These are phyloP conservation scores for Drosophila recens DNA, from an alignment of 2,888 invertebrate genomes.

Conservation along the genomic window DNA sequence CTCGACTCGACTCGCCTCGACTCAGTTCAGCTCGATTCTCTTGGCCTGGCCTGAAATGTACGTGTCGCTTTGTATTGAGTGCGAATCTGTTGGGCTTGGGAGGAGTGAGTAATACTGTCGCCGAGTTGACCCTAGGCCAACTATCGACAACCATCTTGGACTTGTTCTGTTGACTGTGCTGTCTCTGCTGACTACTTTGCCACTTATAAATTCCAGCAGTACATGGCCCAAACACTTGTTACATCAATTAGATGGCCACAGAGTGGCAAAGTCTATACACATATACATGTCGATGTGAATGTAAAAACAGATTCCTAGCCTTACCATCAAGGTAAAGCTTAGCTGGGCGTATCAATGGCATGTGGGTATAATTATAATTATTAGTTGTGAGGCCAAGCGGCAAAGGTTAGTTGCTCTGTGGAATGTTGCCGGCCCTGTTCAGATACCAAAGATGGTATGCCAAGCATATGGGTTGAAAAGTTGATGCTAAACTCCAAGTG, in stretches of 20 bases:
- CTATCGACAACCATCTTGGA: constrained; percentile 77
- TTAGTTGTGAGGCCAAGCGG: constrained; percentile 45
- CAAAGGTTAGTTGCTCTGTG: constrained; percentile 32
- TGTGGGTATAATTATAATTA: constrained; percentile 66
- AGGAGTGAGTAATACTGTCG: constrained; percentile 26
- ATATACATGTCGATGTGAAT: constrained; percentile 26
- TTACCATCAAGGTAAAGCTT: constrained; percentile 64
- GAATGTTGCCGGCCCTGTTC: constrained; percentile 12
- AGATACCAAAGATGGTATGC: constrained; percentile 19
- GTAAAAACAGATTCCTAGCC: constrained; percentile 61
- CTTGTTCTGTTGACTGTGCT: constrained; percentile 63
- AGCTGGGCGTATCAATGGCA: constrained; percentile 49
- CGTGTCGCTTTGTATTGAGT: constrained; percentile 75
- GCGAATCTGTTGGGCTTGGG: constrained; percentile 57
- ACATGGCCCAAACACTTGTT: constrained; percentile 84
- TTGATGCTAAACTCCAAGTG: constrained; percentile 11
- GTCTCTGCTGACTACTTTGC: constrained; percentile 73
- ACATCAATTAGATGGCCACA: constrained; percentile 83
- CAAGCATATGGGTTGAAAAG: constrained; percentile 15
- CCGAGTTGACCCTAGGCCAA: constrained; percentile 61
- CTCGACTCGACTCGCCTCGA: constrained; percentile 20
- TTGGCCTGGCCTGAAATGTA: constrained; percentile 41
- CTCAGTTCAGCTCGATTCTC: constrained; percentile 13
- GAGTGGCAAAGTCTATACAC: constrained; percentile 40
- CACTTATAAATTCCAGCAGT: constrained; percentile 80